Evolutionary conservation across 2,113 vertebrate species (phyloP).

Genomic region (Cygnus buccinator): DNA sequence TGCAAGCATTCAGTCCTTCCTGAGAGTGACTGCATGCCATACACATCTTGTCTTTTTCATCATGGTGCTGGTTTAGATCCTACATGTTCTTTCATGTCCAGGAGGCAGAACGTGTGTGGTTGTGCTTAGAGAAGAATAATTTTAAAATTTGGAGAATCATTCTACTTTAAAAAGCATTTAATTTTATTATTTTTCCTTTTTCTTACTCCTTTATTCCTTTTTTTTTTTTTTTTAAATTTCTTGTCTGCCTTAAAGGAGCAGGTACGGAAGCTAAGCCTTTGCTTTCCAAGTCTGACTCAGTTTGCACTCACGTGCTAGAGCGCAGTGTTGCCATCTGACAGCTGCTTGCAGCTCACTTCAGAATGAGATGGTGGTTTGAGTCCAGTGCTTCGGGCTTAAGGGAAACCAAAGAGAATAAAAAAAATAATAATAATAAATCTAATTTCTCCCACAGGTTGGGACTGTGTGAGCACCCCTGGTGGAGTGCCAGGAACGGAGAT

Average conservation of each 20-base stretch:
- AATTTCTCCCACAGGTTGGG: not conserved
- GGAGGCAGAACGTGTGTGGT: not conserved
- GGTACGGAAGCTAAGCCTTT: not conserved
- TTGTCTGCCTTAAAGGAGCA: not conserved
- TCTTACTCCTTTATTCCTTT: not conserved
- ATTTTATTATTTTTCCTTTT: not conserved
- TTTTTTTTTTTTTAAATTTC: not conserved
- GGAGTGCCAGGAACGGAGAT: not conserved
- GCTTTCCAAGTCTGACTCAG: not conserved
- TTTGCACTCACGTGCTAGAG: not conserved
- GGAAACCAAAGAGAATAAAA: not conserved
- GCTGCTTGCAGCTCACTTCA: not conserved
- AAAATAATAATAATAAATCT: not conserved
- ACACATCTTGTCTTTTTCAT: not conserved
- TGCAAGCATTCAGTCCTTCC: not conserved
- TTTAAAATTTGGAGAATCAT: not conserved
- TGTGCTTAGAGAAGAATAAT: not conserved
- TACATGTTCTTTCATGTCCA: not conserved
- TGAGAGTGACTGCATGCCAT: not conserved
- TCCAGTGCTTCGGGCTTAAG: not conserved
- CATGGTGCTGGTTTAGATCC: not conserved
- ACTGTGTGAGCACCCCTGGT: not conserved
- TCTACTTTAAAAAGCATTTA: not conserved
- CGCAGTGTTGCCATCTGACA: not conserved
- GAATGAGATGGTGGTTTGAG: not conserved